These are phyloP conservation scores for Pseudochirops corinnae DNA, from an alignment of 2,797 vertebrate genomes.

Conservation along the genomic window DNA sequence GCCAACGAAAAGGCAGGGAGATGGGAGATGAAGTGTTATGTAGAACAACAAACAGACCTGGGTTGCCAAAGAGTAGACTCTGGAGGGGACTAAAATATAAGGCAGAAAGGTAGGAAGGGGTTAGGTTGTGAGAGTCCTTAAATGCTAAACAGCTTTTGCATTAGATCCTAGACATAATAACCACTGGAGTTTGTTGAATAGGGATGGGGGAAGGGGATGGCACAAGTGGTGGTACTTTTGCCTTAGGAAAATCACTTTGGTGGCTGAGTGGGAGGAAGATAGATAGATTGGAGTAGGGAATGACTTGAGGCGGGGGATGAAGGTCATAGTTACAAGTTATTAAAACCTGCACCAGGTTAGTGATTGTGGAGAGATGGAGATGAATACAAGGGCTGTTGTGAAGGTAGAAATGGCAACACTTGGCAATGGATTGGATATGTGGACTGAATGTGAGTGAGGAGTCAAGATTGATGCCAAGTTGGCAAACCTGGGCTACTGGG, in stretches of 20 bases:
- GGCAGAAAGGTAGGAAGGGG: not conserved
- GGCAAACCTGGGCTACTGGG: not conserved
- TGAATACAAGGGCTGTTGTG: not conserved
- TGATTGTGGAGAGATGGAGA: not conserved
- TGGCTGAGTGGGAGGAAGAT: not conserved
- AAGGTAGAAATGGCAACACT: not conserved
- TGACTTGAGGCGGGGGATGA: not conserved
- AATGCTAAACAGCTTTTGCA: not conserved
- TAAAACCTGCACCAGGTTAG: not conserved
- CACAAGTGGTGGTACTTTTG: not conserved
- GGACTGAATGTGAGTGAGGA: not conserved
- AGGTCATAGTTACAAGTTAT: not conserved
- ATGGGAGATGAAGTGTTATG: not conserved
- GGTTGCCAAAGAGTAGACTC: not conserved
- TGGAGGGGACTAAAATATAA: not conserved
- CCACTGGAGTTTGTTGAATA: not conserved
- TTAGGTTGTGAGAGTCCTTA: not conserved
- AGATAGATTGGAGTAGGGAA: not conserved
- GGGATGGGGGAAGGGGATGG: not conserved
- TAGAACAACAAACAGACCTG: not conserved
- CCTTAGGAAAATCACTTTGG: not conserved
- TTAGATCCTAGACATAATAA: not conserved
- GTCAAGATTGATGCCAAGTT: not conserved
- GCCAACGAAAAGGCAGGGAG: not conserved
- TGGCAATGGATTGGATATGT: not conserved